Base-by-base conservation (phyloP, 2,113 vertebrate genomes). In the Leptodactylus fuscus region DNA sequence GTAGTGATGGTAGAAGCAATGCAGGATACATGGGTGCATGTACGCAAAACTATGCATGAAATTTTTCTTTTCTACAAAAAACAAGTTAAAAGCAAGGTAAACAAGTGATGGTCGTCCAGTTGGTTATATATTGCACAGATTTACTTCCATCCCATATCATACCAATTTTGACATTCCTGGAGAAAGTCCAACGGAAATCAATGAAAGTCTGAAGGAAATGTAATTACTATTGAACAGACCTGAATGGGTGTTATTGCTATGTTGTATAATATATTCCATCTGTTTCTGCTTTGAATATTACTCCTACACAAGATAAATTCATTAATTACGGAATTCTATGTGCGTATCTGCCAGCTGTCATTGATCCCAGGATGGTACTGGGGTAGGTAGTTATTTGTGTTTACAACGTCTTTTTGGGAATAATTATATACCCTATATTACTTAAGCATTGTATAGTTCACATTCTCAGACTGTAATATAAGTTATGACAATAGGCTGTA, bases 171-270 rank as follows among this genome's bases (percentile, higher is more conserved):
- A 18, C 16, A 65, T 46, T 65, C 12, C 16, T 29, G 70, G 67
- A 83, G 73, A 90, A 88, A 29, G 81, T 84, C 76, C 62, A 41
- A 58, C 51, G 15, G 4, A 89, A 90, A 89, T 88, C 76, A 16
- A 82, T 87, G 87, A 20, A 83, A 84, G 53, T 85, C 86, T 77
- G 49, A 85, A 44, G 79, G 75, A 15, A 87, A 82, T 77, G 38
- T 11, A 46, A 87, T 77, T 79, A 82, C 71, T 70, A 88, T 58
- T 85, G 78, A 89, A 8, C 41, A 65, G 65, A 65, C 87, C 78
- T 60, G 86, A 70, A 88, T 80, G 75, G 46, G 29, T 55, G 51
- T 82, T 88, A 85, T 86, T 34, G 58, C 51, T 87, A 80, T 88
- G 75, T 88, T 71, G 48, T 74, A 29, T 60, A 13, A 55, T 60